phyloP scores from a whole-genome alignment of 2,113 vertebrate genomes.

The Loxodonta africana region DNA sequence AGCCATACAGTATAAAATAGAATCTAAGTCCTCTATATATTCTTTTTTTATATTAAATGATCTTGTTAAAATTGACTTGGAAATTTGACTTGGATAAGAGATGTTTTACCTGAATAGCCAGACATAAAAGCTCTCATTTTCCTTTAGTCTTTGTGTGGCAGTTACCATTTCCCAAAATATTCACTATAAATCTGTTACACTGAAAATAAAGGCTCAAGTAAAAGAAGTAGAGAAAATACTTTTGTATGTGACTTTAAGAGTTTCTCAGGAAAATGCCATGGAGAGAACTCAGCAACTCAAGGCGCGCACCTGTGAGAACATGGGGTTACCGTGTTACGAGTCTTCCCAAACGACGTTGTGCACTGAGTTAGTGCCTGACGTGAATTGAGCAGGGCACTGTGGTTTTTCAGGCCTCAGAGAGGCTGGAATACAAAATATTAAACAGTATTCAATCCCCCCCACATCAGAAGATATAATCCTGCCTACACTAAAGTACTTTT shows the following conservation, averaged over 20 bases:
- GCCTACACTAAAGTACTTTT: background rate
- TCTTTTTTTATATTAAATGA: background rate
- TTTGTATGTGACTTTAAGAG: background rate
- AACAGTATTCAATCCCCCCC: background rate
- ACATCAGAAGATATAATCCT: background rate
- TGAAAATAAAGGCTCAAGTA: background rate
- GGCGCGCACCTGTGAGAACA: background rate
- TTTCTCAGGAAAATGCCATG: background rate
- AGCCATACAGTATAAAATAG: background rate
- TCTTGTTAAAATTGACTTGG: slow-evolving; percentile 36
- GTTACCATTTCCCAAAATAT: background rate
- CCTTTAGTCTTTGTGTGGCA: background rate
- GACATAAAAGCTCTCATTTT: slow-evolving; percentile 5
- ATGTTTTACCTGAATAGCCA: background rate
- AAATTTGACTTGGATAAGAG: slow-evolving; percentile 18
- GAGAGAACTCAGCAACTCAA: background rate
- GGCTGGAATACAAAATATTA: background rate
- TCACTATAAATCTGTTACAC: background rate
- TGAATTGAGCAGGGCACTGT: background rate
- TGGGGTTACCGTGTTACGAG: rapidly evolving
- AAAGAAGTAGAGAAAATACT: background rate
- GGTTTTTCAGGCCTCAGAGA: background rate
- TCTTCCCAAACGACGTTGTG: background rate
- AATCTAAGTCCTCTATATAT: background rate
- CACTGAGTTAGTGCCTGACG: background rate